Conservation (phyloP, 2,113 vertebrate species). For the Clarias magur region DNA sequence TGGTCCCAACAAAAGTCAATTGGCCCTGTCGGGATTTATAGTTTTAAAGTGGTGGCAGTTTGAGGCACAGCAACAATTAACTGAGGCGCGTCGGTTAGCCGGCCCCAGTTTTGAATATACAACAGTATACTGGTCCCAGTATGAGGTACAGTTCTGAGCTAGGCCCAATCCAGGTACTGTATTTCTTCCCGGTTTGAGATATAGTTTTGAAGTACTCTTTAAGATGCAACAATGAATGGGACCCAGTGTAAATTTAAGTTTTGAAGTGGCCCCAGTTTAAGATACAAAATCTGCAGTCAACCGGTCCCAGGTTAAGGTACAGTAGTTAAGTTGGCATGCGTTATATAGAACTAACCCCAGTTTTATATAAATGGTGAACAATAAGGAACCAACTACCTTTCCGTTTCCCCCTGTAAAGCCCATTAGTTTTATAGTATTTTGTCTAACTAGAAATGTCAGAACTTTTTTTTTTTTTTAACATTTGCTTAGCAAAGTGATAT, state of each 20-base stretch:
- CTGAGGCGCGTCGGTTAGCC: not conserved
- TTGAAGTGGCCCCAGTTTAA: conserved; percentile 60
- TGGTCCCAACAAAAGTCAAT: not conserved
- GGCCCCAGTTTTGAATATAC: conserved; percentile 71
- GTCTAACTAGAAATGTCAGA: not conserved
- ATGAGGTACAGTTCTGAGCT: conserved; percentile 74
- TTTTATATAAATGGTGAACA: not conserved
- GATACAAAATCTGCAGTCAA: not conserved
- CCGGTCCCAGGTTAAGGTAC: not conserved
- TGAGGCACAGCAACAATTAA: not conserved
- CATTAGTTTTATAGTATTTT: conserved; percentile 22
- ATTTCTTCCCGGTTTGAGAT: not conserved
- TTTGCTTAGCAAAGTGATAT: conserved; percentile 21
- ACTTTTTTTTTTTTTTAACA: not conserved
- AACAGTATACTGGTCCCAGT: conserved; percentile 81
- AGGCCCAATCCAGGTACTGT: conserved; percentile 72
- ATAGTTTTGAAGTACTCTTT: not conserved
- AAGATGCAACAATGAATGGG: too few species aligned
- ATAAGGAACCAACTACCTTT: not conserved
- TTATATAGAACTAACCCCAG: too few species aligned
- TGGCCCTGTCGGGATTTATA: not conserved
- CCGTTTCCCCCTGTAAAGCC: not conserved
- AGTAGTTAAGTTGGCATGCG: too few species aligned
- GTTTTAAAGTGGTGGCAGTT: too few species aligned
- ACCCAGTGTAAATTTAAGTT: too few species aligned